A percentile compares a stretch with the other conserved stretches of the same genome.
phyloP scores from a whole-genome alignment of 1,140 invertebrate species.

The Oncopodura yosiiana region DNA sequence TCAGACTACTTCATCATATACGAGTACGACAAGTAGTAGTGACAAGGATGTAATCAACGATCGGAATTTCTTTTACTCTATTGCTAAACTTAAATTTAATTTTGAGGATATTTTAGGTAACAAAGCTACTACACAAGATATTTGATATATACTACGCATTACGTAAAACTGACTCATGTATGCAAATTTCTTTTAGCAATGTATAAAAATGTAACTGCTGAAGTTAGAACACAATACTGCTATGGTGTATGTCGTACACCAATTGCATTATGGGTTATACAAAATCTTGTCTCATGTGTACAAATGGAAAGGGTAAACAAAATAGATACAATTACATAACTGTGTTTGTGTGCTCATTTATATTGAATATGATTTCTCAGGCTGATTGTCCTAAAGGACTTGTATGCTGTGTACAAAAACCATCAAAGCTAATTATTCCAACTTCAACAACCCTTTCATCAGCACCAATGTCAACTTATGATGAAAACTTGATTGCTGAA shows the following conservation, averaged over 20 bases:
- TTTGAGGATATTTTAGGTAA: constrained; percentile 8
- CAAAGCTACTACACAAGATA: no score
- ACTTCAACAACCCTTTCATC: background rate
- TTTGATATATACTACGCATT: no score
- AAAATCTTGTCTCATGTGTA: constrained; percentile 12
- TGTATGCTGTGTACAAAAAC: constrained; percentile 15
- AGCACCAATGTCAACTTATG: background rate
- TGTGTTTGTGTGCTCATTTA: background rate
- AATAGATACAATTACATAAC: background rate
- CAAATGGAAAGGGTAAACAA: constrained; percentile 10
- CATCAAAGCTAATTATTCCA: background rate
- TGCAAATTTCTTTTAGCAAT: constrained; percentile 1
- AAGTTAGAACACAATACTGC: constrained; percentile 6
- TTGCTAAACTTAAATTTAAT: constrained; percentile 3
- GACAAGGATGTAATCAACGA: no score
- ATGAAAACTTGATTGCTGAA: no score
- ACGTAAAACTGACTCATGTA: background rate
- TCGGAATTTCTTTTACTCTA: background rate
- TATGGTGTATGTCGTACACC: constrained; percentile 13
- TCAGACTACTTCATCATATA: no score
- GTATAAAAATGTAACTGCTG: constrained; percentile 16
- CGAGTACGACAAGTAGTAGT: no score
- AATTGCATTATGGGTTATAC: constrained; percentile 17
- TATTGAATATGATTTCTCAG: background rate
- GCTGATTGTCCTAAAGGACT: constrained; percentile 14